These are phyloP conservation scores for Cyprinella venusta DNA, from an alignment of 2,797 vertebrate genomes.

Conservation along the genomic window DNA sequence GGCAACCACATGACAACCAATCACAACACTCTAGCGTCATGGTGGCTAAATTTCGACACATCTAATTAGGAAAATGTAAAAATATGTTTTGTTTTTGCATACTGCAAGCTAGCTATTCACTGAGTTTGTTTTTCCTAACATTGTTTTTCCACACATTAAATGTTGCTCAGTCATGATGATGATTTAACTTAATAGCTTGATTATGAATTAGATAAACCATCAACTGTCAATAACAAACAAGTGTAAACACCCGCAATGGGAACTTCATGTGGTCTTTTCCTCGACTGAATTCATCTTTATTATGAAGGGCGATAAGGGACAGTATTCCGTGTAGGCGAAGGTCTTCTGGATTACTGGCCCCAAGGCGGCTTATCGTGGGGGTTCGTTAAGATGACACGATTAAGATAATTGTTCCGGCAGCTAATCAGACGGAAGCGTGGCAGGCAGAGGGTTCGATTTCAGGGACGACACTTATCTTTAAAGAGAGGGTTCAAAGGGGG, in stretches of 20 bases:
- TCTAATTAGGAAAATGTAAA: not conserved
- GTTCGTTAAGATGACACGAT: slow-evolving; percentile 82
- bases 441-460: slow-evolving; percentile 64
- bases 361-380: slow-evolving; percentile 70
- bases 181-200: slow-evolving; percentile 8
- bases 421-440: slow-evolving; percentile 73
- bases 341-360: slow-evolving; percentile 62
- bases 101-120: not conserved
- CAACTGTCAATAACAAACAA: slow-evolving; percentile 31
- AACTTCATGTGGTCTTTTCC: slow-evolving; percentile 24
- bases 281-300: slow-evolving; percentile 55
- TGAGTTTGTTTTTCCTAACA: slow-evolving; percentile 1
- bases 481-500: slow-evolving; percentile 36
- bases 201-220: slow-evolving; percentile 16
- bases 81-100: not conserved
- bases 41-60: not conserved
- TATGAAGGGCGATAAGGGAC: slow-evolving; percentile 62
- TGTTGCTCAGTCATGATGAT: not conserved
- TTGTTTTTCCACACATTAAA: slow-evolving; percentile 28
- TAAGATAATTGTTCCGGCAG: slow-evolving; percentile 81
- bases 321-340: slow-evolving; percentile 61
- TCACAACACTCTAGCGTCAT: not conserved
- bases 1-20: not conserved
- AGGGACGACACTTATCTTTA: slow-evolving; percentile 59
- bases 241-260: slow-evolving; percentile 29